phyloP scores from a whole-genome alignment of 2,797 vertebrate genomes.

The Mareca strepera region DNA sequence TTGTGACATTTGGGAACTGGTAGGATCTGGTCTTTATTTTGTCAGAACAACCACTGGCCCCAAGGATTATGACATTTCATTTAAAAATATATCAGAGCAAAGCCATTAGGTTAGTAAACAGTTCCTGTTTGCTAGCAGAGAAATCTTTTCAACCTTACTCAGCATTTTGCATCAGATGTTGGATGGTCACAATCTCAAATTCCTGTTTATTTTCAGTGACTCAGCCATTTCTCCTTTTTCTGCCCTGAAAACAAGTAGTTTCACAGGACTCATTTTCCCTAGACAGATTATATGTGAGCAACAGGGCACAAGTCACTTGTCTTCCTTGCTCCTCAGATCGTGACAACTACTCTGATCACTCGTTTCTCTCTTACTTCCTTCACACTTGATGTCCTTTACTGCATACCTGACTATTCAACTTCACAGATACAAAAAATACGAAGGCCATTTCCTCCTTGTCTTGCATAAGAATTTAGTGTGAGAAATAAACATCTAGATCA shows the following conservation, averaged over 20 bases:
- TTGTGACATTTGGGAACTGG: background rate
- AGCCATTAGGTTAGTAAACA: background rate
- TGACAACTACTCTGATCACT: background rate
- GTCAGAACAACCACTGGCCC: background rate
- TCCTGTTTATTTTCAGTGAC: conserved; percentile 71
- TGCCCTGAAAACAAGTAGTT: background rate
- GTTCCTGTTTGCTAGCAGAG: conserved; percentile 19
- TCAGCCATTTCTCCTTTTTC: background rate
- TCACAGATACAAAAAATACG: background rate
- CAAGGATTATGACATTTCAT: background rate
- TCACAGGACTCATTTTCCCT: background rate
- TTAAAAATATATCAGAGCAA: background rate
- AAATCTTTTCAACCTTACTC: conserved; percentile 38
- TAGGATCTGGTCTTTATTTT: background rate
- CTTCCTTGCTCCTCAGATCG: background rate
- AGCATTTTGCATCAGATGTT: conserved; percentile 51
- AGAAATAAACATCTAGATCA: background rate
- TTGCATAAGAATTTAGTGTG: background rate
- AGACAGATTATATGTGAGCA: background rate
- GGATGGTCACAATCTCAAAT: conserved; percentile 52
- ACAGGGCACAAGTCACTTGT: background rate
- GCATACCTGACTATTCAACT: background rate
- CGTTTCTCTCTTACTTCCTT: background rate
- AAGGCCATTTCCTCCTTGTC: background rate
- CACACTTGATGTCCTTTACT: background rate